phyloP scores from a whole-genome alignment of 2,113 vertebrate species.

The Oncorhynchus tshawytscha region DNA sequence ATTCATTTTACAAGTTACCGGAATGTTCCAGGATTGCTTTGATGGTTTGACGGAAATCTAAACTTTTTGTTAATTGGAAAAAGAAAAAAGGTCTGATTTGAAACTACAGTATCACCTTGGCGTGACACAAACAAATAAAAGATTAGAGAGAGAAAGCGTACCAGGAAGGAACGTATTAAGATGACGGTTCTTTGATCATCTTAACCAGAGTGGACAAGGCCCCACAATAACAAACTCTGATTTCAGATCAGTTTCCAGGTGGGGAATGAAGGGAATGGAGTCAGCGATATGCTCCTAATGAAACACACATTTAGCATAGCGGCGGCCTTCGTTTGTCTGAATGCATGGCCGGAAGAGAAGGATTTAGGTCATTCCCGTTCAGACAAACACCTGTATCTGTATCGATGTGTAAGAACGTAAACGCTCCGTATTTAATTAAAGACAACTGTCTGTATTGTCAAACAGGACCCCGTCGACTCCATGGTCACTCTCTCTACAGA shows the following conservation, averaged over 20 bases:
- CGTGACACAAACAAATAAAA: slow-evolving; percentile 42
- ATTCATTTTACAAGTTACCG: slow-evolving; percentile 19
- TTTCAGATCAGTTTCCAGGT: slow-evolving; percentile 23
- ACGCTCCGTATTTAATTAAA: slow-evolving; percentile 12
- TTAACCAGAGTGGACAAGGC: slow-evolving; percentile 21
- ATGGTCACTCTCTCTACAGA: background rate
- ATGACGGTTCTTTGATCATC: slow-evolving; percentile 45
- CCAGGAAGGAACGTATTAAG: slow-evolving; percentile 29
- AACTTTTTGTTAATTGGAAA: slow-evolving; percentile 22
- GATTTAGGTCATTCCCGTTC: slow-evolving; percentile 10
- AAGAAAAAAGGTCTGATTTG: background rate
- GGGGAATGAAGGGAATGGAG: background rate
- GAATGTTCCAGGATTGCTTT: slow-evolving; percentile 20
- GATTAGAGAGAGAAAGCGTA: slow-evolving; percentile 16
- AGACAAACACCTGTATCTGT: slow-evolving; percentile 34
- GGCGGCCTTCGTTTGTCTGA: slow-evolving; percentile 5
- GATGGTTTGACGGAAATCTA: slow-evolving; percentile 21
- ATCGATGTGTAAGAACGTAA: background rate
- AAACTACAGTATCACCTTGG: slow-evolving; percentile 26
- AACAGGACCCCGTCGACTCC: slow-evolving; percentile 1
- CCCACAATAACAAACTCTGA: slow-evolving; percentile 13
- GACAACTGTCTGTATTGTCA: slow-evolving; percentile 34
- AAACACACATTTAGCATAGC: slow-evolving; percentile 18
- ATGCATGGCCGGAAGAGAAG: slow-evolving; percentile 15
- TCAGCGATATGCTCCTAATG: slow-evolving; percentile 34